Conservation (phyloP, 2,888 invertebrate genomes). For the Auanema sp. region DNA sequence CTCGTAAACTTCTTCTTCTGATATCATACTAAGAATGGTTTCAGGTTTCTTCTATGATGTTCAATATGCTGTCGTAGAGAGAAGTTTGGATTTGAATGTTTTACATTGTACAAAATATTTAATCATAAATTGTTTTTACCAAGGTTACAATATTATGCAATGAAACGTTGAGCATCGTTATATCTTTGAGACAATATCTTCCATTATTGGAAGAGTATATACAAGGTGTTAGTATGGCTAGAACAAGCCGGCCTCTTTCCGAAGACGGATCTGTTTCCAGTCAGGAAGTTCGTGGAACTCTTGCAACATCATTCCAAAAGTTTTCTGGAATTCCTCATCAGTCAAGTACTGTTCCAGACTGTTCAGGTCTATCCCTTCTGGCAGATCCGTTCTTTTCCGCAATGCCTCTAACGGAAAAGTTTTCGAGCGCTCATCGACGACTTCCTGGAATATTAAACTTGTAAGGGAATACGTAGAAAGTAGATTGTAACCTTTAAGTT, state of each 20-base stretch:
- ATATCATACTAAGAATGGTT: no score
- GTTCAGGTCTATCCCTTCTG: conserved; percentile 48
- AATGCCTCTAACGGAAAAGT: conserved; percentile 37
- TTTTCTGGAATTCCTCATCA: conserved; percentile 43
- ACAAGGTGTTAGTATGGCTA: not conserved
- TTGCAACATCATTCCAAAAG: conserved; percentile 35
- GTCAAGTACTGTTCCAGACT: conserved; percentile 46
- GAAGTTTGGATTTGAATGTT: no score
- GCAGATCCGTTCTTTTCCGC: conserved; percentile 37
- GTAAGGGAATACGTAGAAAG: no score
- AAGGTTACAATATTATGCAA: no score
- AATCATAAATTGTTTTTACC: no score
- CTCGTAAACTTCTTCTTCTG: no score
- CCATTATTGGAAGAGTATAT: no score
- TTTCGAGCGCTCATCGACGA: conserved; percentile 42
- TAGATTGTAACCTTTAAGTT: conserved; percentile 9
- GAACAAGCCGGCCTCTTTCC: conserved; percentile 23
- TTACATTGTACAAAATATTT: no score
- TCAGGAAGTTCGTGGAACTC: conserved; percentile 44
- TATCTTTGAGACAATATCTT: no score
- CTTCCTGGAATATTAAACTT: conserved; percentile 22
- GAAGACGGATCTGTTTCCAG: conserved; percentile 52
- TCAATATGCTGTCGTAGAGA: no score
- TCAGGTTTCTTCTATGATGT: no score
- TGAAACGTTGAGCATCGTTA: no score